A percentile compares a stretch with the other conserved stretches of the same genome.
phyloP scores from a whole-genome alignment of 2,888 invertebrate genomes.

The Hesperia comma region DNA sequence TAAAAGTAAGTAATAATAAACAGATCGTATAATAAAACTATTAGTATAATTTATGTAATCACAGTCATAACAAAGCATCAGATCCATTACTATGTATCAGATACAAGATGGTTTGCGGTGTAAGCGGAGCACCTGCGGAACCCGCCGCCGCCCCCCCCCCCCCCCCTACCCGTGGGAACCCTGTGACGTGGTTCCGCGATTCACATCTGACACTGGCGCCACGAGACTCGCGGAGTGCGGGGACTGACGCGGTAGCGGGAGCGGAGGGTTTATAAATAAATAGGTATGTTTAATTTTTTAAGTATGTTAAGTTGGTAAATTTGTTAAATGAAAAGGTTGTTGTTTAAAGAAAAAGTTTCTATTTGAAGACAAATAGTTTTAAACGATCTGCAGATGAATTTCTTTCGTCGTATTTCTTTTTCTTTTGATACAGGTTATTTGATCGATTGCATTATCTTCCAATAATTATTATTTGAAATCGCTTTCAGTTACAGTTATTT shows the following conservation, averaged over 20 bases:
- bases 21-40: not conserved
- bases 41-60: slow-evolving; percentile 5
- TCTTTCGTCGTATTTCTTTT: too few relatives aligned
- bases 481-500: too few relatives aligned
- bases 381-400: too few relatives aligned
- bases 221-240: slow-evolving; percentile 20
- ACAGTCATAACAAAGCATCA: not conserved
- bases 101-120: slow-evolving; percentile 48
- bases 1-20: not conserved
- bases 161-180: slow-evolving; percentile 53
- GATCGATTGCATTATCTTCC: too few relatives aligned
- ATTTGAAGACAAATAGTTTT: too few relatives aligned
- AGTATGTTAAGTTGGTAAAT: too few relatives aligned
- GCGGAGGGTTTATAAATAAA: too few relatives aligned
- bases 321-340: too few relatives aligned
- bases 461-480: too few relatives aligned
- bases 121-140: slow-evolving; percentile 58
- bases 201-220: slow-evolving; percentile 45
- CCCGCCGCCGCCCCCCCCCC: slow-evolving; percentile 40
- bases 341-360: too few relatives aligned
- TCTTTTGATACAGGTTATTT: too few relatives aligned
- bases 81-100: slow-evolving; percentile 6
- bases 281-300: too few relatives aligned
- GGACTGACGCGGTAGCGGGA: not conserved
- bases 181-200: slow-evolving; percentile 46